Evolutionary conservation across 2,888 invertebrate species (phyloP), one percentile per base, ranked within the genome.

Genomic region (Drosophila villosipedis): DNA sequence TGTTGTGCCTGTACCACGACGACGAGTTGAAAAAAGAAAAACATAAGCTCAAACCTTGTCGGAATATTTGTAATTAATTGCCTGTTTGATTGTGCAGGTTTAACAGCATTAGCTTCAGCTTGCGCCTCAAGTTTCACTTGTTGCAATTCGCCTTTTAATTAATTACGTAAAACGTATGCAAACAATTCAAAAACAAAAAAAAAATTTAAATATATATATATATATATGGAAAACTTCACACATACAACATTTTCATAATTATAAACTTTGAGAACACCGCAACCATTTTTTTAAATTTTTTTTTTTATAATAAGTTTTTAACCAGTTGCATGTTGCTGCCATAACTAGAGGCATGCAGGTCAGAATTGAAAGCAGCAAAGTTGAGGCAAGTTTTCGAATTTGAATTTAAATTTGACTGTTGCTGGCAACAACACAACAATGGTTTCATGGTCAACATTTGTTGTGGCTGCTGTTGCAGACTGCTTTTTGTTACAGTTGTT

Each of bases 1-100:
- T 25, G 7, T 16, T 9, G 25, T 9, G 4, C 1, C 3, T 7
- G 22, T 22, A 47, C 7, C 16, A 47, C 14, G 25, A 2, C 30
- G 28, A 41, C 5, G 10, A 41, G 39, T n/a, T 25, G 25, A 7
- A 25, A 16, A 16, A 1, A 50, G 10, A 58, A 39, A 62, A 61
- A 49, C 63, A 71, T 43, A 55, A 66, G 67, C 67, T 62, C 31
- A 68, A 70, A 80, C 77, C 75, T 78, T 74, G 78, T 76, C 69
- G 71, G 71, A 78, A 71, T 73, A 39, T 76, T 84, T 76, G 74
- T 79, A 86, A 89, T 87, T 84, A 87, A 87, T 86, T 81, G 76
- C 68, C 63, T 65, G 75, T 68, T 81, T 79, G 82, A 83, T 77
- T 79, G 80, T 82, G 86, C 82, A 69, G 37, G 35, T 47, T 6